A percentile compares a stretch with the other conserved stretches of the same genome.
phyloP scores from a whole-genome alignment of 2,113 vertebrate genomes.

The Oryzias celebensis region DNA sequence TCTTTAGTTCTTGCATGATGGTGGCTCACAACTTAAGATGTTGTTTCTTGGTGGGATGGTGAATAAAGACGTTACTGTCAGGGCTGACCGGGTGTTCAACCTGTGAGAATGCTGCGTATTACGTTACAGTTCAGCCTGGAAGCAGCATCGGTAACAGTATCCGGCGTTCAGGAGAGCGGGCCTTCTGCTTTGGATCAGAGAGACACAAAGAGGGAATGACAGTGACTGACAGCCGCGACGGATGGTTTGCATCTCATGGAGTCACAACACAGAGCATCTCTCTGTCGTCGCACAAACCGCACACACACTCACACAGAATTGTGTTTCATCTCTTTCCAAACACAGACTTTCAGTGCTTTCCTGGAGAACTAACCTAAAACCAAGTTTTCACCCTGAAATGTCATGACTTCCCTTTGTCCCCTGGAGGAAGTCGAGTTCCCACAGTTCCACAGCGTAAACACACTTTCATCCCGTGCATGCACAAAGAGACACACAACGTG shows the following conservation, averaged over 20 bases:
- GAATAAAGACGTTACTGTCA: not conserved
- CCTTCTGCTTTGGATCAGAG: not conserved
- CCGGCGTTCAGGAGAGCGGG: not conserved
- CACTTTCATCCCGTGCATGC: conserved; percentile 2
- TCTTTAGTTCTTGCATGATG: not conserved
- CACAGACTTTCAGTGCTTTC: not conserved
- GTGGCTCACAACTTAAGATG: not conserved
- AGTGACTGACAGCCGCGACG: not conserved
- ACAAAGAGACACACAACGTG: conserved; percentile 2
- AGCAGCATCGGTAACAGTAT: not conserved
- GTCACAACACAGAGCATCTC: conserved; percentile 3
- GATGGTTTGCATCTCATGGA: conserved; percentile 1
- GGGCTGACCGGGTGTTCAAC: not conserved
- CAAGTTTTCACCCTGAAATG: not conserved
- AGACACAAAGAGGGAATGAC: not conserved
- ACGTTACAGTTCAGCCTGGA: not conserved
- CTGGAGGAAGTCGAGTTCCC: not conserved
- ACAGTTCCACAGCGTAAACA: not conserved
- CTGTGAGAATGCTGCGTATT: not conserved
- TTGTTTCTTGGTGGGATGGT: not conserved
- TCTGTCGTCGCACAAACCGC: not conserved
- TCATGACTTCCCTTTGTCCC: not conserved
- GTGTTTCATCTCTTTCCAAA: conserved; percentile 6
- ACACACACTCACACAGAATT: conserved; percentile 3
- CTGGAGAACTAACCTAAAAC: conserved; percentile 6